Conservation (phyloP, 2,888 invertebrate genomes). For the Perdita meconis region DNA sequence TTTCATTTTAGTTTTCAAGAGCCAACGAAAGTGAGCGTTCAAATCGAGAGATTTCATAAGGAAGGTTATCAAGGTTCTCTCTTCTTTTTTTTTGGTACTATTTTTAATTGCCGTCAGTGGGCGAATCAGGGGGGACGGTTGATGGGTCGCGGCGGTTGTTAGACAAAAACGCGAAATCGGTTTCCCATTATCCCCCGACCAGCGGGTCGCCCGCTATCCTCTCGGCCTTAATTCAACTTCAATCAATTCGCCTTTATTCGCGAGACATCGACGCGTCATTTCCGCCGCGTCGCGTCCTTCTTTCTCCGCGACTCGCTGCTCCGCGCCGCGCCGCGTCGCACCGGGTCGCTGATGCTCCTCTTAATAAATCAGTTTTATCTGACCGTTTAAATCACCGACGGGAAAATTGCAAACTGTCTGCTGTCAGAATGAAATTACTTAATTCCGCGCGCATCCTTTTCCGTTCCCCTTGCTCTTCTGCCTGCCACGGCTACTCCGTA, state of each 20-base stretch:
- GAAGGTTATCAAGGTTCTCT: no score
- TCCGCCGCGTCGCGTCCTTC: neutral
- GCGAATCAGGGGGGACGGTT: no score
- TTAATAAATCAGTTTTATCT: conserved; percentile 47
- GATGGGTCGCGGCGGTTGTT: no score
- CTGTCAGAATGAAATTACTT: conserved; percentile 47
- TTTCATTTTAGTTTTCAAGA: no score
- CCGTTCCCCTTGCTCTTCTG: neutral
- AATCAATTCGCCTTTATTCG: neutral
- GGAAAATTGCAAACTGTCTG: conserved; percentile 37
- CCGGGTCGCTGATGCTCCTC: neutral
- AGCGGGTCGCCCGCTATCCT: neutral
- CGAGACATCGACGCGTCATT: neutral
- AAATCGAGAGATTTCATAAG: no score
- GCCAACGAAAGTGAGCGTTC: no score
- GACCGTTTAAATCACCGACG: conserved; percentile 28
- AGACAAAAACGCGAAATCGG: neutral
- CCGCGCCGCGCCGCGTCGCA: no score
- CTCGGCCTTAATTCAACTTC: neutral
- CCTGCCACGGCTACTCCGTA: conserved; percentile 21
- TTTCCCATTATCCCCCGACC: neutral
- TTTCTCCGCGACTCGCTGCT: no score
- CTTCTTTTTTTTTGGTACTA: no score
- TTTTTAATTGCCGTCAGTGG: no score
- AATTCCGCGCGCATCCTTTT: conserved; percentile 35